A percentile compares a stretch with the other conserved stretches of the same genome.
phyloP scores from a whole-genome alignment of 2,113 vertebrate genomes.

The Chunga burmeisteri region DNA sequence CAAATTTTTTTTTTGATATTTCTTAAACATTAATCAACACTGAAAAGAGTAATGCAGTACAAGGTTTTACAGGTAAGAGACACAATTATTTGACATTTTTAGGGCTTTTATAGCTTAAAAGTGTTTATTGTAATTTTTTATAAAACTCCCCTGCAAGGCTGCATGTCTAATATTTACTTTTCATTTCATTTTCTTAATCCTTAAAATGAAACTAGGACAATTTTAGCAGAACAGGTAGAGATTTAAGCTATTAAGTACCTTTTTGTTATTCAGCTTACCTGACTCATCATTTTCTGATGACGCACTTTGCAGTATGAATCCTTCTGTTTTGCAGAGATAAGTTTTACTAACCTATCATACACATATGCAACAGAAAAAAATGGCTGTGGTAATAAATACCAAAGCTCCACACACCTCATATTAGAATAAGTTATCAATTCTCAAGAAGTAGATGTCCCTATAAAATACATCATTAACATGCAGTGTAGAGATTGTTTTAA shows the following conservation, averaged over 20 bases:
- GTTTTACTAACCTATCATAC: conserved; percentile 2
- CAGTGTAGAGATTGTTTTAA: not conserved
- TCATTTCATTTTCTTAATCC: conserved; percentile 6
- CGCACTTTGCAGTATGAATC: not conserved
- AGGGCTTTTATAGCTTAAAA: not conserved
- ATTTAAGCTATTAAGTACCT: conserved; percentile 18
- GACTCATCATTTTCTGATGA: conserved; percentile 29
- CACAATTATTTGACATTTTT: not conserved
- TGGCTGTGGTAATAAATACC: not conserved
- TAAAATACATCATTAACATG: not conserved
- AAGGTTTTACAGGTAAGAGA: not conserved
- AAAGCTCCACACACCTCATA: not conserved
- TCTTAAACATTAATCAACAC: not conserved
- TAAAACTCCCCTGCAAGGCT: not conserved
- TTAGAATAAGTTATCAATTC: not conserved
- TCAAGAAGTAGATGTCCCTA: not conserved
- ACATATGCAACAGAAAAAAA: not conserved
- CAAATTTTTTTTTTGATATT: not conserved
- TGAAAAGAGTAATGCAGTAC: not conserved
- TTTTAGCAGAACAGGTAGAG: conserved; percentile 3
- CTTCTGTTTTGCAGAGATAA: conserved; percentile 60
- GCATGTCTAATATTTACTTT: not conserved
- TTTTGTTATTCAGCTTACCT: conserved; percentile 24
- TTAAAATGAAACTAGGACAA: conserved; percentile 21
- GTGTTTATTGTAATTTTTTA: not conserved